phyloP scores from a whole-genome alignment of 2,797 vertebrate species.

The Tinamus major region DNA sequence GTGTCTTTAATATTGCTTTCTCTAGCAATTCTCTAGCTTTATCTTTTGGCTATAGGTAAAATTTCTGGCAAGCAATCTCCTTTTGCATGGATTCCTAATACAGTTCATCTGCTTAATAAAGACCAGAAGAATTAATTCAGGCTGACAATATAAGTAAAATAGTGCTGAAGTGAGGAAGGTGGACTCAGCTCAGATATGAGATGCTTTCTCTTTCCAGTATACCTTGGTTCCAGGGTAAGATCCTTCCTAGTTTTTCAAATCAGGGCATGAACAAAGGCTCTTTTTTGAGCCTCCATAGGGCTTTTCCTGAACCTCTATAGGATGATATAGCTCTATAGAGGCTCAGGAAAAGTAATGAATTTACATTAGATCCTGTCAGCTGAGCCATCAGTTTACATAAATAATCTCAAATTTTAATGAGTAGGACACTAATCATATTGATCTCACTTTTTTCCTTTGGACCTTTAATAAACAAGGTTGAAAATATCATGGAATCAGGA shows the following conservation, averaged over 20 bases:
- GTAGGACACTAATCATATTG: background rate
- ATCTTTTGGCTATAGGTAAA: background rate
- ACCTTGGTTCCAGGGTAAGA: background rate
- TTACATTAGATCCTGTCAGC: background rate
- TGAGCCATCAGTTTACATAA: background rate
- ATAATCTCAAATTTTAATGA: background rate
- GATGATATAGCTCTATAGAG: too few relatives aligned
- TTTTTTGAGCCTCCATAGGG: too few relatives aligned
- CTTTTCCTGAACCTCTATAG: too few relatives aligned
- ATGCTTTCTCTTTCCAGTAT: background rate
- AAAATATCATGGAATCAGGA: background rate
- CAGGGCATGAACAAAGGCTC: background rate
- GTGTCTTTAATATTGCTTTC: background rate
- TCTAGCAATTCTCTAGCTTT: background rate
- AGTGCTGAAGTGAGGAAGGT: background rate
- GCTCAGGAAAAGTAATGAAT: background rate
- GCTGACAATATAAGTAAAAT: background rate
- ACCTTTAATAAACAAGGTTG: background rate
- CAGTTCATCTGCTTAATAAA: background rate
- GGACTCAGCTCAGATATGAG: accelerated
- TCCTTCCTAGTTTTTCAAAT: accelerated
- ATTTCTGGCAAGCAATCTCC: background rate
- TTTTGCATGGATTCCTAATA: background rate
- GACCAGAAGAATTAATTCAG: background rate
- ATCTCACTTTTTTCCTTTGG: background rate